These are phyloP conservation scores for Leuctra nigra DNA, from an alignment of 2,888 invertebrate species.

Conservation along the genomic window DNA sequence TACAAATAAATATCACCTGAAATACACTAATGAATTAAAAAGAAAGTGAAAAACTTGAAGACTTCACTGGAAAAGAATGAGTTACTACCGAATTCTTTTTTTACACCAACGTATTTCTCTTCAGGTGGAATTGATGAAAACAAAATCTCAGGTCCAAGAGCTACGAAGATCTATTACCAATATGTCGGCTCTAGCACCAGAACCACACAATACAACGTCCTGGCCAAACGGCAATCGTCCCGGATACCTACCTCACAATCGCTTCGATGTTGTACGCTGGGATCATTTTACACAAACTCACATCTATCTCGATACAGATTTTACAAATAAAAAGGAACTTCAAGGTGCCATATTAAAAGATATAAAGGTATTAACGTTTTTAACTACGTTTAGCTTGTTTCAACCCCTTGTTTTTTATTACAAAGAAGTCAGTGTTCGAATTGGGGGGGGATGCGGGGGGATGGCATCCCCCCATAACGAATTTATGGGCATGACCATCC, in stretches of 20 bases:
- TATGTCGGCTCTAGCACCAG: conserved; percentile 42
- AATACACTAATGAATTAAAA: too few species aligned
- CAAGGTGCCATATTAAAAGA: conserved; percentile 61
- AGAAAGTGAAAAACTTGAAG: background rate
- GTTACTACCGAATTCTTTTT: background rate
- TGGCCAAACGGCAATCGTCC: conserved; percentile 73
- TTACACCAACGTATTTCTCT: conserved; percentile 13
- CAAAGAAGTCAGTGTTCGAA: too few species aligned
- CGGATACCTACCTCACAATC: conserved; percentile 58
- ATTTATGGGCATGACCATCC: too few species aligned
- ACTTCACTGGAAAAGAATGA: background rate
- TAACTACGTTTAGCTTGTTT: conserved; percentile 15
- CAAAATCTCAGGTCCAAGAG: conserved; percentile 39
- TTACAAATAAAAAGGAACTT: conserved; percentile 59
- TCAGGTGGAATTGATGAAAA: conserved; percentile 32
- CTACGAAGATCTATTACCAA: conserved; percentile 43
- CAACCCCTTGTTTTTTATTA: too few species aligned
- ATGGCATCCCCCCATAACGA: too few species aligned
- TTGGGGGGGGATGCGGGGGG: too few species aligned
- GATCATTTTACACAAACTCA: conserved; percentile 79
- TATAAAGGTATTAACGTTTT: conserved; percentile 48
- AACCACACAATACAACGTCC: conserved; percentile 34
- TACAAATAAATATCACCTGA: too few species aligned
- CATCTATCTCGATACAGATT: conserved; percentile 74
- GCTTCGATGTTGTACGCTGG: conserved; percentile 83